These are phyloP conservation scores for Ophion ellenae DNA, from an alignment of 2,888 invertebrate genomes.

Conservation along the genomic window DNA sequence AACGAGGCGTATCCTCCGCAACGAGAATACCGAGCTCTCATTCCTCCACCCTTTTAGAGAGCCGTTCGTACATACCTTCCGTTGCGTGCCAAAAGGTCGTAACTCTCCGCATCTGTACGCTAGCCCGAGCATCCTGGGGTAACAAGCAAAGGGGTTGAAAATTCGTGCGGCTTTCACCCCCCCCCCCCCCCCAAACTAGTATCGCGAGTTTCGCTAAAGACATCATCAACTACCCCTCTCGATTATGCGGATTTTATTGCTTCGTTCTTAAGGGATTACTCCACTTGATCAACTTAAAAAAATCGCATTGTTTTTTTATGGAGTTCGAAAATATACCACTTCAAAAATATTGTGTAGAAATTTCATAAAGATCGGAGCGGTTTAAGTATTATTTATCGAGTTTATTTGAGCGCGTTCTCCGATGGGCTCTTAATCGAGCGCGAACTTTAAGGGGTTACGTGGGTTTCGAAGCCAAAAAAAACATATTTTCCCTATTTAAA, in stretches of 20 bases:
- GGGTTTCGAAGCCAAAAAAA: no score
- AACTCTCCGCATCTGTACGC: background rate
- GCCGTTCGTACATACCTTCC: conserved; percentile 1
- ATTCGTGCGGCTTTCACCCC: conserved; percentile 57
- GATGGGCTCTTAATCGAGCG: no score
- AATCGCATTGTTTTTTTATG: no score
- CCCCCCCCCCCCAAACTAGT: conserved; percentile 36
- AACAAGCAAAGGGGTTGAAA: conserved; percentile 71
- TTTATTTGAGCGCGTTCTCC: no score
- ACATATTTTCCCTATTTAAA: no score
- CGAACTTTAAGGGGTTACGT: no score
- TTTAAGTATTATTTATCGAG: no score
- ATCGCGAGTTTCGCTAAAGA: conserved; percentile 57
- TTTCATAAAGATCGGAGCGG: no score
- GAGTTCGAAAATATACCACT: no score
- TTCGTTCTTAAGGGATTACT: background rate
- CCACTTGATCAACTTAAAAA: no score
- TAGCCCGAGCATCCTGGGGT: no score
- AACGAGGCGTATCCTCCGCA: conserved; percentile 75
- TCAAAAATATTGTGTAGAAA: no score
- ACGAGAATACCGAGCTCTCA: conserved; percentile 61
- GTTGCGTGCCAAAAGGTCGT: conserved; percentile 26
- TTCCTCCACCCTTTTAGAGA: conserved; percentile 47
- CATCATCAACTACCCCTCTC: conserved; percentile 55
- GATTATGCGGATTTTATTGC: conserved; percentile 36